Evolutionary conservation across 1,140 invertebrate genomes (phyloP), one percentile per base, ranked within the genome.

Genomic region (Potamilus streckersoni): DNA sequence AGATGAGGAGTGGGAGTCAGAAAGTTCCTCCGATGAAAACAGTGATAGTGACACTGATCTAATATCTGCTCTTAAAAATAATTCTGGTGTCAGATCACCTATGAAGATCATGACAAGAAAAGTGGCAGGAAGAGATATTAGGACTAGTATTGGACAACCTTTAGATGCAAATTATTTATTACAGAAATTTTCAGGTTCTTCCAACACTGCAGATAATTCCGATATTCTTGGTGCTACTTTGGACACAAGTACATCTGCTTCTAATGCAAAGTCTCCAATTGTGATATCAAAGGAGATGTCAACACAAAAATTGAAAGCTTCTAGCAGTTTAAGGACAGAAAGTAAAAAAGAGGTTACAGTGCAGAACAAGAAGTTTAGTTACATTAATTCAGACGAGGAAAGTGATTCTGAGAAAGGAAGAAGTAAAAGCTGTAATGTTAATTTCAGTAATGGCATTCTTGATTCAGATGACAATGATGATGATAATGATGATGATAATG

Each of bases 281-380:
- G 69, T 76, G 8, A 71, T 76, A 19, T 76, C 74, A 20, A 76
- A 76, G 56, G 74, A 76, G 67, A 71, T 67, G 31, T 56, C 70
- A 17, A 31, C 57, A 13, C 58, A 59, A 60, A 56, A 20, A 17
- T 59, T 49, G 5, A 55, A 6, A 27, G 13, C 23, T 12, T 17
- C 49, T 1, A 57, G n/a, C 38, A 49, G 11, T 49, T 49, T 6
- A 49, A 49, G 38, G 38, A 5, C 38, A 49, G 38, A 49, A 49
- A 6, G 38, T 49, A 49, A 49, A 49, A 49, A 49, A 49, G 38
- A 49, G 38, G 38, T 49, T 49, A 49, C 38, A 49, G 38, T 49
- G 38, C 38, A 49, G 38, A 49, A 6, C 5, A 49, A 49, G 38
- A 49, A 49, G 38, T 49, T 49, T 49, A 49, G 38, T 49, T 49